Evolutionary conservation across 1,140 invertebrate species (phyloP), one percentile per base, ranked within the genome.

Genomic region (Phymastichus coffea): DNA sequence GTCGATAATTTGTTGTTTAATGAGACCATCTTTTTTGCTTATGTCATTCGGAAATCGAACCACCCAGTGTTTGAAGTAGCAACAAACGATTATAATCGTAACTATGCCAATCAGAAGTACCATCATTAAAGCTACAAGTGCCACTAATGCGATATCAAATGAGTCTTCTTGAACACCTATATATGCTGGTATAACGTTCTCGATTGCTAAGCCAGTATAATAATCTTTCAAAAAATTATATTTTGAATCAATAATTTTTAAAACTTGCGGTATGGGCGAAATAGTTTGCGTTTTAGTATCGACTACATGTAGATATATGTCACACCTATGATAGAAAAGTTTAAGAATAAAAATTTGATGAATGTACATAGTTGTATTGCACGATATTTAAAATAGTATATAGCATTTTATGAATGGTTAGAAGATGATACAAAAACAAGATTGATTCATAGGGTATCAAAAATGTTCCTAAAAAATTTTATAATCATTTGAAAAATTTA

Each of bases 251-350:
- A 95, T 90, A 8, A 88, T 84, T 78, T 92, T 89, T 2, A 95
- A 76, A 8, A 93, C 90, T 57, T 91, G 86, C 35, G 89, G 86
- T 23, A 93, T 88, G 0, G 89, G 84, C 7, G 90, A 80, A 47
- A 95, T 92, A 26, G 87, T 86, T 68, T 89, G 86, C 0, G 86
- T 87, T 62, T 82, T 78, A 2, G 84, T 83, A 72, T 95, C 89
- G 0, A 95, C 90, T 0, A 92, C 90, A 70, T 94, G 88, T 53
- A 95, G 83, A 69, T 92, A 93, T 74, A 95, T 86, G 71, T 95
- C 93, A 70, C 90, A 92, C 90, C 91, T 92, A 67, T 25, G 77
- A 71, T 9, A 28, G 10, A 40, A 53, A 28, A 14, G n/a, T 14
- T 25, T 15, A 28, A 1, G n/a, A n/a, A n/a, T n/a, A n/a, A n/a